Evolutionary conservation across 2,113 vertebrate species (phyloP).

Genomic region (Gallinago media): DNA sequence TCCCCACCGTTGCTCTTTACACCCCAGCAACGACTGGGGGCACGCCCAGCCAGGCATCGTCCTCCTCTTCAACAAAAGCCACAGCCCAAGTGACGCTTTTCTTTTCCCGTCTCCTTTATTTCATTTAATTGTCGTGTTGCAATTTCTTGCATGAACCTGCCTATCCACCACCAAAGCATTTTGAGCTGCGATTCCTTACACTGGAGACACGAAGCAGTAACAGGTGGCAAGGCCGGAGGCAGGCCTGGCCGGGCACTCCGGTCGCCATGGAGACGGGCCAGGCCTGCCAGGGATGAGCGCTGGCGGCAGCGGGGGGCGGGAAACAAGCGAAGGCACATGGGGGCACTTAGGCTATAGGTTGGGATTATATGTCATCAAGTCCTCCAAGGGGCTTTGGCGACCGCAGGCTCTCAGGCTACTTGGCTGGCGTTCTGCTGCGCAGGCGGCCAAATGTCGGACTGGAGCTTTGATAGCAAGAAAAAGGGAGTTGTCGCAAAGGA

Average conservation of each 20-base stretch:
- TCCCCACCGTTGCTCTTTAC: not conserved
- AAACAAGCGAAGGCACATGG: not conserved
- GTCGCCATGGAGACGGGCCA: constrained; percentile 78
- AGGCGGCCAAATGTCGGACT: not conserved
- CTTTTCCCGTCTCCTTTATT: not conserved
- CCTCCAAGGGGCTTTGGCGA: not conserved
- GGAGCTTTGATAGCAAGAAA: not conserved
- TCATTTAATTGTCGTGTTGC: not conserved
- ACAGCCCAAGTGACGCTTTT: not conserved
- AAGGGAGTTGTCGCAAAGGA: not conserved
- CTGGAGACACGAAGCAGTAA: constrained; percentile 73
- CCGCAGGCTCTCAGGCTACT: not conserved
- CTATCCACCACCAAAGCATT: not conserved
- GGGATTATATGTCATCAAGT: not conserved
- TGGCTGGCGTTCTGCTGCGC: not conserved
- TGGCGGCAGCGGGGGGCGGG: constrained; percentile 3
- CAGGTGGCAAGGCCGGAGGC: constrained; percentile 81
- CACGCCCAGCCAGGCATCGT: constrained; percentile 37
- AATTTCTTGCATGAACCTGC: not conserved
- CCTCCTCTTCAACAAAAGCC: not conserved
- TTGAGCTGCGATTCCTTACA: constrained; percentile 59
- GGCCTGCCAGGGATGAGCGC: constrained; percentile 70
- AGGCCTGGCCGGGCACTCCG: constrained; percentile 48
- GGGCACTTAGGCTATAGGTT: constrained; percentile 15
- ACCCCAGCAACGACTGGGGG: not conserved